Conservation (phyloP, 2,113 vertebrate species). For the Boulengeromyrus knoepffleri region DNA sequence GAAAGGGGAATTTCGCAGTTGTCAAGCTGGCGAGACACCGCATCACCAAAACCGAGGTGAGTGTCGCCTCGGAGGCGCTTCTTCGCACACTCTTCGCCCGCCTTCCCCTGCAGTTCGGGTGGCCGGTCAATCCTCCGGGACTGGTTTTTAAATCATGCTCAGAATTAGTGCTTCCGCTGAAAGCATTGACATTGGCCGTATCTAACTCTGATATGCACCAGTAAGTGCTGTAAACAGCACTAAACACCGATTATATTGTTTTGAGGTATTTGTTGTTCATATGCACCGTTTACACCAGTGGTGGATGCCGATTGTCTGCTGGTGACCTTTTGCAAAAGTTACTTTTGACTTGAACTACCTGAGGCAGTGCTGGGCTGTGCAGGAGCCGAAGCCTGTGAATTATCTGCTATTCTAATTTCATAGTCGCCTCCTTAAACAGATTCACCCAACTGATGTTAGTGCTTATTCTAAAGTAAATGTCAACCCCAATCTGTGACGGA, state of each 20-base stretch:
- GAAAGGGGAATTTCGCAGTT: conserved; percentile 93
- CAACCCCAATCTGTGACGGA: not conserved
- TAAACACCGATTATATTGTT: not conserved
- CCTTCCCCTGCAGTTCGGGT: not conserved
- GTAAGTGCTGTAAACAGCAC: not conserved
- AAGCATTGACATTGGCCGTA: not conserved
- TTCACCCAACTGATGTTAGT: not conserved
- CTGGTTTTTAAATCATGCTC: not conserved
- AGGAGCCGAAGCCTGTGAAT: not conserved
- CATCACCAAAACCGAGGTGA: conserved; percentile 95
- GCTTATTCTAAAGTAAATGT: not conserved
- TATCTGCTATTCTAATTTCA: not conserved
- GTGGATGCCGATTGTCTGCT: not conserved
- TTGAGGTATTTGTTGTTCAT: not conserved
- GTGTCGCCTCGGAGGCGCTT: conserved; percentile 35
- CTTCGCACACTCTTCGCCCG: not conserved
- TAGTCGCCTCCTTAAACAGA: not conserved
- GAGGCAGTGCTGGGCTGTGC: not conserved
- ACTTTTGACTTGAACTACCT: not conserved
- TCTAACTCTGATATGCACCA: not conserved
- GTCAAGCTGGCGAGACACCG: conserved; percentile 92
- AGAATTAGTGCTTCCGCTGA: not conserved
- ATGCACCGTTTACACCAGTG: not conserved
- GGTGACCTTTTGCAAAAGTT: not conserved
- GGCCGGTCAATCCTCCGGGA: not conserved